These are phyloP conservation scores for Hydrocynus forskahlii DNA, from an alignment of 2,797 vertebrate genomes.

Conservation along the genomic window DNA sequence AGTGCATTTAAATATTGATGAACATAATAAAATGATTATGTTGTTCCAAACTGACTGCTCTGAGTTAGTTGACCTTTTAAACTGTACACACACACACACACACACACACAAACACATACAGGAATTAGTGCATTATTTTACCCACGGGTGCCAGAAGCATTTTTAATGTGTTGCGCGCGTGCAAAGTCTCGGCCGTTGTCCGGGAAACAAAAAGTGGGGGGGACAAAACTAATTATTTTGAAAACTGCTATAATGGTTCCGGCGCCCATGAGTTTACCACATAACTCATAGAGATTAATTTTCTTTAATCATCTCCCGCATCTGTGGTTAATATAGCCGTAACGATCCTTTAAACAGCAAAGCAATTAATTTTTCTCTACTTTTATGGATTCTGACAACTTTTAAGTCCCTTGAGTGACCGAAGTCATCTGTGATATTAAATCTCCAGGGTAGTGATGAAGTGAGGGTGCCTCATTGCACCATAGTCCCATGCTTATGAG, in stretches of 20 bases:
- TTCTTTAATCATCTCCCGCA: not conserved
- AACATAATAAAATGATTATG: not conserved
- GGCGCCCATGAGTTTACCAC: too few relatives aligned
- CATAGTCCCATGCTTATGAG: not conserved
- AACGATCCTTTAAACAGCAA: constrained; percentile 14
- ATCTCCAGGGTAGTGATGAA: constrained; percentile 2
- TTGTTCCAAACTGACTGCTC: not conserved
- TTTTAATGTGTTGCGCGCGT: too few relatives aligned
- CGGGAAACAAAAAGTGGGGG: too few relatives aligned
- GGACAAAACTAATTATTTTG: too few relatives aligned
- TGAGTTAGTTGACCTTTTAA: constrained; percentile 30
- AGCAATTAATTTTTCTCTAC: not conserved
- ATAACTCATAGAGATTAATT: not conserved
- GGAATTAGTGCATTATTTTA: constrained; percentile 8
- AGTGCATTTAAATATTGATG: not conserved
- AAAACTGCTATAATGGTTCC: too few relatives aligned
- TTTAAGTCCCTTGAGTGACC: not conserved
- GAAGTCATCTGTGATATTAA: not conserved
- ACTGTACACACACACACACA: not conserved
- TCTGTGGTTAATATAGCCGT: constrained; percentile 23
- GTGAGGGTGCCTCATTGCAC: not conserved
- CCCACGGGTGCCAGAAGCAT: not conserved
- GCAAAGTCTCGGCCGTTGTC: too few relatives aligned
- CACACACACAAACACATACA: not conserved
- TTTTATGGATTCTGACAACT: not conserved